Base-by-base conservation (phyloP, 2,797 vertebrate species). In the Leuciscus waleckii region DNA sequence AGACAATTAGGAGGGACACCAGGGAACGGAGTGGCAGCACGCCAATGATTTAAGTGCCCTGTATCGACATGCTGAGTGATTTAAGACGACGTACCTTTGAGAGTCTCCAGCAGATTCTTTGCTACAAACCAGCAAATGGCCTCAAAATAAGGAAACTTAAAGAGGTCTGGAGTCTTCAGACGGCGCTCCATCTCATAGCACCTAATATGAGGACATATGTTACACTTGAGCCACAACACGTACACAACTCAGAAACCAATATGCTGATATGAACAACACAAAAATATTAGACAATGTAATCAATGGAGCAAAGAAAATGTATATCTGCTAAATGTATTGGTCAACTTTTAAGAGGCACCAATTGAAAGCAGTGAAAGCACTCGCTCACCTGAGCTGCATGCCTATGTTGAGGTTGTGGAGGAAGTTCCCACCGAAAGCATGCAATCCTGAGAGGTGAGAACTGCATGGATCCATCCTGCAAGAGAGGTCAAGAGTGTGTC, bases 61-160 rank as follows among this genome's bases (percentile, higher is more conserved):
- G 6, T 58, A 61, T 78, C 81, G 76, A 69, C 54, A 54, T 29
- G 26, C 51, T 29, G 4, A 71, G n/a, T 13, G 7, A 3, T 70
- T 41, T 32, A 9, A 10, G 39, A 35, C 51, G 43, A 75, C 91
- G 92, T 94, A 99, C 98, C 98, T 97, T 97, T 99, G 54, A 99
- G 93, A 37, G 95, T 98, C 94, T 99, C 98, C 95, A 98, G 94
- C 86, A 99, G 96, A 90, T 97, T 99, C 95, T 98, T 99, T 93
- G 97, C 98, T 95, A 99, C 98, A 92, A 99, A 99, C 98, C 98
- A 99, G 95, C 97, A 99, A 93, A 99, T 99, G 92, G 98, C 98
- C 96, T 99, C 98, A 87, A 99, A 99, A 92, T 99, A 99, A 23
- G 98, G 98, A 90, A 99, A 99, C 95, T 99, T 99, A 92, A 99